Conservation (phyloP, 30 jellyfish, hydroid and myxozoan species). For the Nemopilema nomurai region DNA sequence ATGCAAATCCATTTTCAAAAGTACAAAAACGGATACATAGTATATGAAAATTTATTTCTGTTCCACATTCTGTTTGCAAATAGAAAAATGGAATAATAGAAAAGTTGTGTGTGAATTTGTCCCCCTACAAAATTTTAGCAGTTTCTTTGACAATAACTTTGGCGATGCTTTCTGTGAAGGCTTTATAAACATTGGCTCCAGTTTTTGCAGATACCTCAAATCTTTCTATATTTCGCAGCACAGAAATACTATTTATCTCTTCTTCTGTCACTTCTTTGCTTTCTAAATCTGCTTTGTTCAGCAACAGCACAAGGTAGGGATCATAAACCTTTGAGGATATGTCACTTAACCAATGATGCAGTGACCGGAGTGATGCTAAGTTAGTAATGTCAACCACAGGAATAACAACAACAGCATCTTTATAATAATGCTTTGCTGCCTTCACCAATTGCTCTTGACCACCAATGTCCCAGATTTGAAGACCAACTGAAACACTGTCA, state of each 20-base stretch:
- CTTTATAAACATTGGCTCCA: constrained; percentile 74
- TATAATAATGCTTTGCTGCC: constrained; percentile 40
- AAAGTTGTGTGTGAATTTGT: not conserved
- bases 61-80: too few species aligned
- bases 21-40: too few species aligned
- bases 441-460: constrained; percentile 69
- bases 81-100: too few species aligned
- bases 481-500: constrained; percentile 62
- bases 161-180: constrained; percentile 62
- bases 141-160: constrained; percentile 72
- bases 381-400: constrained; percentile 63
- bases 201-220: constrained; percentile 86
- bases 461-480: constrained; percentile 88
- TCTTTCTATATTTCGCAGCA: constrained; percentile 39
- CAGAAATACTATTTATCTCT: constrained; percentile 29
- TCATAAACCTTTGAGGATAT: constrained; percentile 39
- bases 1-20: too few species aligned
- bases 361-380: constrained; percentile 1
- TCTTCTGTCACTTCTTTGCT: constrained; percentile 26
- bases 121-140: constrained; percentile 30
- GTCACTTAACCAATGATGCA: constrained; percentile 67
- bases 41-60: too few species aligned
- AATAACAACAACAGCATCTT: constrained; percentile 74
- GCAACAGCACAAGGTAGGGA: constrained; percentile 73
- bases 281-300: constrained; percentile 74